Percentiles rank a stretch among this genome's conserved stretches.
These are phyloP conservation scores for Dolichallabes microphthalmus DNA, from an alignment of 2,113 vertebrate species.

Conservation along the genomic window DNA sequence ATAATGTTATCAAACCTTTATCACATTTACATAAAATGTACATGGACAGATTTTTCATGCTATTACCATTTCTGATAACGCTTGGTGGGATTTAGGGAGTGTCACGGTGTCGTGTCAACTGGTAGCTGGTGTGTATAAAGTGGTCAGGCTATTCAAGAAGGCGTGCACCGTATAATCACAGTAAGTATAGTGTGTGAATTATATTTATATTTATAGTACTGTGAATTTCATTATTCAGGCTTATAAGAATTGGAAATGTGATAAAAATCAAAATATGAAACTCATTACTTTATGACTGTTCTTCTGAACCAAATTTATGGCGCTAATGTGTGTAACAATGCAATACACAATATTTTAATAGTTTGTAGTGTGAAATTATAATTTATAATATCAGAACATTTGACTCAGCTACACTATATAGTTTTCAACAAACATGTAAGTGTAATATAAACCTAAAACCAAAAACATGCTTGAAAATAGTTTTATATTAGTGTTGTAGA, in stretches of 20 bases:
- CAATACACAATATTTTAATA: not conserved
- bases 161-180: slow-evolving; percentile 7
- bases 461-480: not conserved
- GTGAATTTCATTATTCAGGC: not conserved
- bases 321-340: not conserved
- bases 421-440: not conserved
- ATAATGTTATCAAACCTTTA: slow-evolving; percentile 49
- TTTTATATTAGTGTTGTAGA: not conserved
- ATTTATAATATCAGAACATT: not conserved
- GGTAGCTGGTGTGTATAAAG: slow-evolving; percentile 32
- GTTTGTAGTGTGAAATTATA: not conserved
- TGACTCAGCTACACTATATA: not conserved
- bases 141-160: slow-evolving; percentile 29
- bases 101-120: slow-evolving; percentile 42
- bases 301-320: not conserved
- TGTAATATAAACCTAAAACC: not conserved
- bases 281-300: not conserved
- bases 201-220: too few relatives aligned
- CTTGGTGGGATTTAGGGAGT: slow-evolving; percentile 39
- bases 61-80: slow-evolving; percentile 51
- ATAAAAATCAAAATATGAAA: not conserved
- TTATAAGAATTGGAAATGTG: slow-evolving; percentile 20
- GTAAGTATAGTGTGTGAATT: not conserved
- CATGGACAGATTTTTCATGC: slow-evolving; percentile 47
- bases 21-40: slow-evolving; percentile 52